These are phyloP conservation scores for Pardalotus punctatus DNA, from an alignment of 2,113 vertebrate species.

Conservation along the genomic window DNA sequence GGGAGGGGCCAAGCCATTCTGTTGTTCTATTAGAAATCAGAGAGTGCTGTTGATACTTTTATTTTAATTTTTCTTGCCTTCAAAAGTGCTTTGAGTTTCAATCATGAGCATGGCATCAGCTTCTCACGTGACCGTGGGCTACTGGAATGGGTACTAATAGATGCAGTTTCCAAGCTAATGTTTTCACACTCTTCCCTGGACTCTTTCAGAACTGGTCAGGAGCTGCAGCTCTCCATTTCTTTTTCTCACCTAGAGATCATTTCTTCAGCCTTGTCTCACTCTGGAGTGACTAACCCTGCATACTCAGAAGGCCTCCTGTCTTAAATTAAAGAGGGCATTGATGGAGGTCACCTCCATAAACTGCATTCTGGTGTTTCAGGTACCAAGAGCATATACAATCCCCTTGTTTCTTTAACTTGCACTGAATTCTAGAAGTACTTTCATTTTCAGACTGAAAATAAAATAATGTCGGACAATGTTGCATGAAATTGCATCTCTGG, in stretches of 20 bases:
- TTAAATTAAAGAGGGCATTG: not conserved
- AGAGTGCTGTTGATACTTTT: not conserved
- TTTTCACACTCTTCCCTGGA: not conserved
- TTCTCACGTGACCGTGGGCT: not conserved
- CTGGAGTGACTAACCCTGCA: not conserved
- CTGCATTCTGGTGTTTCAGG: not conserved
- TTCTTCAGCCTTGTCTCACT: not conserved
- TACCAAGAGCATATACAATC: not conserved
- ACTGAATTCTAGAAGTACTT: slow-evolving; percentile 36
- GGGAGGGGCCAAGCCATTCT: not conserved
- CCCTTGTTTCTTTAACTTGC: slow-evolving; percentile 15
- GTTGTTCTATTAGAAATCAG: not conserved
- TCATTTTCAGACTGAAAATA: slow-evolving; percentile 35
- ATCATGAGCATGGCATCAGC: not conserved
- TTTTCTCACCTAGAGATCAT: slow-evolving; percentile 19
- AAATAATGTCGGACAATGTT: slow-evolving; percentile 42
- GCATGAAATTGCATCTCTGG: slow-evolving; percentile 18
- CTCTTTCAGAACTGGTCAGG: not conserved
- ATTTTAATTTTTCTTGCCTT: not conserved
- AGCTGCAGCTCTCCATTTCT: not conserved
- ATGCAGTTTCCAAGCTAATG: not conserved
- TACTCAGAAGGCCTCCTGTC: not conserved
- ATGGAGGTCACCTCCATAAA: slow-evolving; percentile 11
- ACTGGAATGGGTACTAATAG: not conserved
- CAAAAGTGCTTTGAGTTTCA: not conserved